Conservation (phyloP, 2,888 invertebrate species). For the Bembecia ichneumoniformis region DNA sequence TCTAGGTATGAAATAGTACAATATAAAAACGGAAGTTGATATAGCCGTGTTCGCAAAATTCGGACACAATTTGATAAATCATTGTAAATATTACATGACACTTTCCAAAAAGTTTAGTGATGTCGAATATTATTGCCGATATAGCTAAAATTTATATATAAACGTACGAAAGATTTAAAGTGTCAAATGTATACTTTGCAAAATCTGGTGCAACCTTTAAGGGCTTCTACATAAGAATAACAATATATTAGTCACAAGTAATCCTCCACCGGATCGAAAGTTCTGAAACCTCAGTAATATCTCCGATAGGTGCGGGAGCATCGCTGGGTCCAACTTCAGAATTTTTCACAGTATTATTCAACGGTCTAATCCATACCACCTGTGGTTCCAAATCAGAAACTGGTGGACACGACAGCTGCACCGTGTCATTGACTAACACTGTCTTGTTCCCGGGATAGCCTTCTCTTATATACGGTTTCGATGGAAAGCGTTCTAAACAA, state of each 20-base stretch:
- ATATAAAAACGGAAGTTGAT: too few species aligned
- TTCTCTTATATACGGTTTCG: conserved; percentile 87
- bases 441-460: conserved; percentile 87
- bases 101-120: too few species aligned
- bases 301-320: conserved; percentile 47
- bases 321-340: conserved; percentile 56
- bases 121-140: too few species aligned
- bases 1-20: too few species aligned
- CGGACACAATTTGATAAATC: too few species aligned
- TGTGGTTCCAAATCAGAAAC: conserved; percentile 87
- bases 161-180: too few species aligned
- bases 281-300: conserved; percentile 43
- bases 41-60: too few species aligned
- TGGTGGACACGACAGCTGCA: conserved; percentile 82
- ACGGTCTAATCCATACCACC: conserved; percentile 82
- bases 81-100: too few species aligned
- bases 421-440: conserved; percentile 79
- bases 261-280: conserved; percentile 30
- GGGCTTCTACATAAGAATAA: background rate
- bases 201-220: background rate
- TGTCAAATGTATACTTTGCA: background rate
- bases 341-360: conserved; percentile 46
- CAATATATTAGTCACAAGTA: background rate
- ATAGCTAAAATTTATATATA: too few species aligned
- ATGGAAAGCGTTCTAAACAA: conserved; percentile 82